These are phyloP conservation scores for Caracal caracal DNA, from an alignment of 2,113 vertebrate species.

Conservation along the genomic window DNA sequence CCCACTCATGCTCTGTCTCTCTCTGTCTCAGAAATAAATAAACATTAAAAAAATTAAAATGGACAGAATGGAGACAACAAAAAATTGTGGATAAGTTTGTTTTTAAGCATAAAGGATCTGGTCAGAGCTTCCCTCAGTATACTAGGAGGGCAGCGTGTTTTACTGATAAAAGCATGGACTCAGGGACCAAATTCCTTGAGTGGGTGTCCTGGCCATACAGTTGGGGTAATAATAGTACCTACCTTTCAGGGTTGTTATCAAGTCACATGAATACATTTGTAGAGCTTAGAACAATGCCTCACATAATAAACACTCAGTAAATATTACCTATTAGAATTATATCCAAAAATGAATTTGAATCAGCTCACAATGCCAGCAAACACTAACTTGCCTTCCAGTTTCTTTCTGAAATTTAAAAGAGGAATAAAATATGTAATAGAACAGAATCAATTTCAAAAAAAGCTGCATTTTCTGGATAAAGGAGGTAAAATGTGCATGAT, in stretches of 20 bases:
- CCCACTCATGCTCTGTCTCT: no score
- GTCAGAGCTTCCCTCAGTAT: not conserved
- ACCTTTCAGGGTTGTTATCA: not conserved
- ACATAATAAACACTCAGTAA: not conserved
- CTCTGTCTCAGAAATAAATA: no score
- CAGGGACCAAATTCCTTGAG: not conserved
- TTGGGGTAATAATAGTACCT: not conserved
- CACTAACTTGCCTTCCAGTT: not conserved
- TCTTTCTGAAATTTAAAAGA: not conserved
- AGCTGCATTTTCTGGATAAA: not conserved
- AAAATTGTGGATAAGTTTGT: not conserved
- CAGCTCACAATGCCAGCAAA: not conserved
- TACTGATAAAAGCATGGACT: not conserved
- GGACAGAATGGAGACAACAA: not conserved
- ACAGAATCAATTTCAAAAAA: not conserved
- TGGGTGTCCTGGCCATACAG: not conserved
- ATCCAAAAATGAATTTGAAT: not conserved
- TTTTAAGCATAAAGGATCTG: not conserved
- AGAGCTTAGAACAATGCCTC: not conserved
- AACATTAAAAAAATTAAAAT: not conserved
- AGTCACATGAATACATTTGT: not conserved
- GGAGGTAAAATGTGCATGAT: not conserved
- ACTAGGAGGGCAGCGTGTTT: not conserved
- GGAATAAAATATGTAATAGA: not conserved
- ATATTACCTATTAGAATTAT: not conserved